Percentiles rank a stretch among this genome's conserved stretches.
Evolutionary conservation across 2,888 invertebrate genomes (phyloP).

Genomic region (Eudasyphora cyanicolor): DNA sequence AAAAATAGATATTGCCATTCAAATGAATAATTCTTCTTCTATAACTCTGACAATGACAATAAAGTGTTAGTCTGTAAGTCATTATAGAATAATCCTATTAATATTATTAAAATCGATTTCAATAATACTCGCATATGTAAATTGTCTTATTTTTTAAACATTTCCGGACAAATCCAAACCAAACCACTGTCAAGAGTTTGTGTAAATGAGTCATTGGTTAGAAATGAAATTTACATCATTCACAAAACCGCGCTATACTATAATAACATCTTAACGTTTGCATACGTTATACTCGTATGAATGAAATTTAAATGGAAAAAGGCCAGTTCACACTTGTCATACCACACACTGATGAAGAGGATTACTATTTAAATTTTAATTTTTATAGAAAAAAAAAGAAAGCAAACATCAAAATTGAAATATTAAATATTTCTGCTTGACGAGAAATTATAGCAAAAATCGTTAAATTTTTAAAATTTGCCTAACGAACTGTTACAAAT

Average conservation of each 20-base stretch:
- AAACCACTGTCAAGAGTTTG: neutral
- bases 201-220: slow-evolving; percentile 22
- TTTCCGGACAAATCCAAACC: neutral
- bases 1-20: too few species aligned
- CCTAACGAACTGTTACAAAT: neutral
- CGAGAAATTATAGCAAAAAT: neutral
- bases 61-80: too few species aligned
- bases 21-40: too few species aligned
- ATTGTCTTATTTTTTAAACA: neutral
- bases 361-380: slow-evolving; percentile 7
- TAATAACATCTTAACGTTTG: neutral
- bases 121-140: neutral
- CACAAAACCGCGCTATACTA: neutral
- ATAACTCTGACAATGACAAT: too few species aligned
- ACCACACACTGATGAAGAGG: neutral
- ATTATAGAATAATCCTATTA: too few species aligned
- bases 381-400: neutral
- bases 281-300: neutral
- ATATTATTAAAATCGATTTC: too few species aligned
- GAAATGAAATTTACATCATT: slow-evolving; percentile 8
- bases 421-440: neutral
- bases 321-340: neutral
- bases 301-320: slow-evolving; percentile 8
- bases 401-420: neutral
- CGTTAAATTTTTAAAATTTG: neutral